Evolutionary conservation across 2,797 vertebrate genomes (phyloP).

Genomic region (Sphenodon punctatus): DNA sequence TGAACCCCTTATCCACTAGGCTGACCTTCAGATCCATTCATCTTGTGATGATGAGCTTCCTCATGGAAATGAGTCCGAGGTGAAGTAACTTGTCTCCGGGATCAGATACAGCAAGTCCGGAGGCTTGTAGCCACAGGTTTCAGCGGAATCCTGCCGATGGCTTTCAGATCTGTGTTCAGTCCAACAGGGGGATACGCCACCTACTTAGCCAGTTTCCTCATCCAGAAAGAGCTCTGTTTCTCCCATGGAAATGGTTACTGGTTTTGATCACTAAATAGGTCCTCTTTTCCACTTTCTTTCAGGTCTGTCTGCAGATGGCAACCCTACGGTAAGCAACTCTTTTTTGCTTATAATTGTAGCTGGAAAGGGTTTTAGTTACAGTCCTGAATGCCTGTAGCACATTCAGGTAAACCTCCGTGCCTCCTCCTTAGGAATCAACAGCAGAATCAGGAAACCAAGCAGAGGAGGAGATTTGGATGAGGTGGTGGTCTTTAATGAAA

Average conservation of each 20-base stretch:
- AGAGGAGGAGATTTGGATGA: fast-evolving
- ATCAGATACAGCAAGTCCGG: no score
- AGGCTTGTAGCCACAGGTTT: no score
- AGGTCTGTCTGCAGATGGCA: slow-evolving; percentile 80
- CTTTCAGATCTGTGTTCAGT: no score
- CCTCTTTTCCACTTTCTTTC: not conserved
- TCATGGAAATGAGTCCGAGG: no score
- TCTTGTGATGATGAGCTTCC: no score
- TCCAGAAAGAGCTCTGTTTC: not conserved
- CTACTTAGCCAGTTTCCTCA: no score
- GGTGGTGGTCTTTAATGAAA: not conserved
- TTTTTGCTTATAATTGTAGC: not conserved
- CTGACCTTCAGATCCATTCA: no score
- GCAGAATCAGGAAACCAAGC: not conserved
- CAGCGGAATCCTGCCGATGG: no score
- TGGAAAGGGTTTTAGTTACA: not conserved
- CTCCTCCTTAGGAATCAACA: not conserved
- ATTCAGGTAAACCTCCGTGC: not conserved
- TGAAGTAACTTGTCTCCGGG: no score
- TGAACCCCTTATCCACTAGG: no score
- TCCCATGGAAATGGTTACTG: no score
- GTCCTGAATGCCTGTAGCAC: not conserved
- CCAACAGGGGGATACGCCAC: no score
- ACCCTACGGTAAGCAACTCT: slow-evolving; percentile 81
- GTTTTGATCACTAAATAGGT: not conserved